These are phyloP conservation scores for Eucera pruinosa DNA, from an alignment of 2,888 invertebrate species.

Conservation along the genomic window DNA sequence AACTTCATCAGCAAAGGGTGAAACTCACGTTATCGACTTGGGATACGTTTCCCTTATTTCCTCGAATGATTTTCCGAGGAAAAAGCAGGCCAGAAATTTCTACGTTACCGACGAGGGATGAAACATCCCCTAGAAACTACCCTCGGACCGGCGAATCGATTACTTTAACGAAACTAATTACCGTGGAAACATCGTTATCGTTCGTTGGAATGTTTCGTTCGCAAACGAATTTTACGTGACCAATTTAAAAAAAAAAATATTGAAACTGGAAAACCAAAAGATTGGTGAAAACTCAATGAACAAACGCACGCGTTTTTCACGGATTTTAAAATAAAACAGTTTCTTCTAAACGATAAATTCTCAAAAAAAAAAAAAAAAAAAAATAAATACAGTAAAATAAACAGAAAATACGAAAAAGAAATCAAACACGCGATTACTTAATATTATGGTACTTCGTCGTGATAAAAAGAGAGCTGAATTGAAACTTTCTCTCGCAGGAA, in stretches of 20 bases:
- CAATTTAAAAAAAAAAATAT: not conserved
- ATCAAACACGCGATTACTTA: not conserved
- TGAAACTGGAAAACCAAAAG: not conserved
- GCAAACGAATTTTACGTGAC: not conserved
- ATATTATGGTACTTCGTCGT: not conserved
- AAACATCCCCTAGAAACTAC: constrained; percentile 24
- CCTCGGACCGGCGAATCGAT: constrained; percentile 12
- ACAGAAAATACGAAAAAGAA: not conserved
- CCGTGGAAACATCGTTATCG: constrained; percentile 15
- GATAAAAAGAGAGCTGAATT: not conserved
- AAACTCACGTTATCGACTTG: constrained; percentile 60
- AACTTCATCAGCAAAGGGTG: not conserved
- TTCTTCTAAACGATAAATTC: no score
- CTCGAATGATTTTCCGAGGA: constrained; percentile 48
- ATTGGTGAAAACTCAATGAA: not conserved
- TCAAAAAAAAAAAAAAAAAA: no score
- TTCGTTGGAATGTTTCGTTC: not conserved
- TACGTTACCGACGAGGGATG: constrained; percentile 71
- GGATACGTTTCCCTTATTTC: constrained; percentile 44
- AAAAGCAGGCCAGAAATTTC: constrained; percentile 42
- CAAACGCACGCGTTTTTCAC: not conserved
- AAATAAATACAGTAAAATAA: no score
- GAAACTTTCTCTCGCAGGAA: no score
- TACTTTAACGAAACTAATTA: not conserved
- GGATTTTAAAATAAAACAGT: not conserved